Evolutionary conservation across 2,797 vertebrate genomes (phyloP).

Genomic region (Acrossocheilus wenchowensis): DNA sequence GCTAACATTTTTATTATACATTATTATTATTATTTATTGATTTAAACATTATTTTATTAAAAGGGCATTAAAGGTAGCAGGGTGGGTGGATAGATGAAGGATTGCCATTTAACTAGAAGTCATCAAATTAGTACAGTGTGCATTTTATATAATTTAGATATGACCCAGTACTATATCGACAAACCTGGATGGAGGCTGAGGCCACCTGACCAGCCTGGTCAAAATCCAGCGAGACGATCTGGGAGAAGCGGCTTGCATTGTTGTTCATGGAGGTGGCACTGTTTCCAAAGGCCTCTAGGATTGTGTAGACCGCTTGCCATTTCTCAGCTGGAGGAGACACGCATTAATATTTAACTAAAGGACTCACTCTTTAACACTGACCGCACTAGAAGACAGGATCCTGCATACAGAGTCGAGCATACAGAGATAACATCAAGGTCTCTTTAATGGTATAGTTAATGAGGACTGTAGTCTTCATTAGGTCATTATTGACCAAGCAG

Average conservation of each 20-base stretch:
- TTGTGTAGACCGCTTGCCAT: conserved; percentile 95
- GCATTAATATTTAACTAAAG: conserved; percentile 20
- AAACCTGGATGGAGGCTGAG: conserved; percentile 94
- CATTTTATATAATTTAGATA: background rate
- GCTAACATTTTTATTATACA: background rate
- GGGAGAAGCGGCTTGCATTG: conserved; percentile 94
- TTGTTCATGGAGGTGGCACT: conserved; percentile 88
- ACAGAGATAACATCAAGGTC: conserved; percentile 55
- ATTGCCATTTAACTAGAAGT: background rate
- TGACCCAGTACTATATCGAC: background rate
- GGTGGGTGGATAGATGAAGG: background rate
- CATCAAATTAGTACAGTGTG: background rate
- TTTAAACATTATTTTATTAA: background rate
- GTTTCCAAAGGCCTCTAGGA: conserved; percentile 96
- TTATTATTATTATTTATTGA: background rate
- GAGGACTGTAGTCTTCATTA: conserved; percentile 56
- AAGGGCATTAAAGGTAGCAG: background rate
- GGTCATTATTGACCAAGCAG: conserved; percentile 57
- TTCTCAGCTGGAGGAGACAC: conserved; percentile 85
- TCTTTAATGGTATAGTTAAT: conserved; percentile 57
- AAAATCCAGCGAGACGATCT: conserved; percentile 95
- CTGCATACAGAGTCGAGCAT: conserved; percentile 41
- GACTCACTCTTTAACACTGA: conserved; percentile 1
- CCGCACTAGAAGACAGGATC: conserved; percentile 12
- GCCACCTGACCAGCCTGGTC: conserved; percentile 97